A percentile compares a stretch with the other conserved stretches of the same genome.
phyloP scores from a whole-genome alignment of 2,797 vertebrate species.

The Tragelaphus eurycerus region DNA sequence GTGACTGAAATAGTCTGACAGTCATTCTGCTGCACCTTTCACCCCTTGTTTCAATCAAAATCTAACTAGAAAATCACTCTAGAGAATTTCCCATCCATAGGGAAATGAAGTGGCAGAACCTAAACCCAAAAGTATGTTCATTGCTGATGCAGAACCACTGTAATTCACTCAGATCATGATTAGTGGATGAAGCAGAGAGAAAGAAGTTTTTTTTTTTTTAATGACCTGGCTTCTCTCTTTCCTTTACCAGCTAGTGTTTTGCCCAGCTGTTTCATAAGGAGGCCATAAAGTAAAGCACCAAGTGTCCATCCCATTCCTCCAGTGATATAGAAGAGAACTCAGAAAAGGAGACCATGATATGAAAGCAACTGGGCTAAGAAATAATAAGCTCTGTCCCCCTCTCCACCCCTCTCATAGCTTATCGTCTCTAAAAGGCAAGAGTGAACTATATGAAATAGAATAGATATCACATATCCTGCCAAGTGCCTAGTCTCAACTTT shows the following conservation, averaged over 20 bases:
- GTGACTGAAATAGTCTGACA: not conserved
- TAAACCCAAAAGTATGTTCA: not conserved
- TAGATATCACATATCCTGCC: not conserved
- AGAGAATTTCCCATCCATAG: not conserved
- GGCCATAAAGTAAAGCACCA: not conserved
- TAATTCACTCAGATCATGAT: not conserved
- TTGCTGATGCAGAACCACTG: not conserved
- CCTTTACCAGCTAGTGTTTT: not conserved
- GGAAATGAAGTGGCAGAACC: not conserved
- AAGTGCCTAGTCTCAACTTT: not conserved
- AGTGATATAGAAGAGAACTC: not conserved
- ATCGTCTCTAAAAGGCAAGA: not conserved
- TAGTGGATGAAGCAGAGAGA: not conserved
- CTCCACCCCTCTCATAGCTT: not conserved
- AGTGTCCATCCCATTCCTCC: not conserved
- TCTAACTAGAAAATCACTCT: not conserved
- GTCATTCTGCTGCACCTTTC: not conserved
- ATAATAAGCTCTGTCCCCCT: not conserved
- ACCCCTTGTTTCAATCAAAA: not conserved
- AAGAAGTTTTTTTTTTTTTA: not conserved
- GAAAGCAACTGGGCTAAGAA: not conserved
- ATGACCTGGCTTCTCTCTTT: not conserved
- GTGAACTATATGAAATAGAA: not conserved
- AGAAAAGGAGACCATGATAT: not conserved
- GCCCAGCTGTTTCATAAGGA: not conserved